Base-by-base conservation (phyloP, 1,140 invertebrate genomes). In the Saccostrea echinata region DNA sequence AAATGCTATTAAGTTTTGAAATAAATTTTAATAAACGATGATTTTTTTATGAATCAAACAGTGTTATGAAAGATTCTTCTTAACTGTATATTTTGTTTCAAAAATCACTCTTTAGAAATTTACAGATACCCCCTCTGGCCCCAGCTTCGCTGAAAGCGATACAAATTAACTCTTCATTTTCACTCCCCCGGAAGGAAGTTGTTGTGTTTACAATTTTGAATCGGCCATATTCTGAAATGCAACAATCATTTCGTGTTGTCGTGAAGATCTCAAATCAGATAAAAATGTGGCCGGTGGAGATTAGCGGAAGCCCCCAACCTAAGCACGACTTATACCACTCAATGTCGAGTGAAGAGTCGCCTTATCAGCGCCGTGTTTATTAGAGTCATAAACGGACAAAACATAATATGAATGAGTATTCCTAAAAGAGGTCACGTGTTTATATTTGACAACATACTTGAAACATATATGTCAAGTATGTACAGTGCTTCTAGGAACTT, bases 141-240 rank as follows among this genome's bases (percentile, higher is more conserved):
- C 68, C 68, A 30, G 16, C 33, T 13, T 33, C 33, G 27, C 11
- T 30, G 68, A 76, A 76, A 76, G 68, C 30, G 68, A 76, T 27
- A 8, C 68, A 13, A 27, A 76, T 76, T 30, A n/a, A 21, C 24
- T n/a, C 57, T 30, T 35, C 13, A 76, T 16, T 76, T 33, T 76
- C 68, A 30, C 64, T 76, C 68, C 68, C 16, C 68, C 68, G 68
- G 68, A 76, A 76, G 68, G 68, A 76, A 76, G 68, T 76, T 33
- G 68, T 76, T 76, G 68, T 76, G 68, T 76, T 24, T 76, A 76
- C 68, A 30, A 33, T 76, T 76, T 76, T 76, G 24, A 76, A 33
- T 76, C 68, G 68, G 68, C 30, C 68, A 76, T 76, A 76, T 76
- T 76, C 13, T 76, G 68, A 76, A 33, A 76, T 76, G 68, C 27